phyloP scores from a whole-genome alignment of 2,113 vertebrate species.

The Oreocharis arfaki region DNA sequence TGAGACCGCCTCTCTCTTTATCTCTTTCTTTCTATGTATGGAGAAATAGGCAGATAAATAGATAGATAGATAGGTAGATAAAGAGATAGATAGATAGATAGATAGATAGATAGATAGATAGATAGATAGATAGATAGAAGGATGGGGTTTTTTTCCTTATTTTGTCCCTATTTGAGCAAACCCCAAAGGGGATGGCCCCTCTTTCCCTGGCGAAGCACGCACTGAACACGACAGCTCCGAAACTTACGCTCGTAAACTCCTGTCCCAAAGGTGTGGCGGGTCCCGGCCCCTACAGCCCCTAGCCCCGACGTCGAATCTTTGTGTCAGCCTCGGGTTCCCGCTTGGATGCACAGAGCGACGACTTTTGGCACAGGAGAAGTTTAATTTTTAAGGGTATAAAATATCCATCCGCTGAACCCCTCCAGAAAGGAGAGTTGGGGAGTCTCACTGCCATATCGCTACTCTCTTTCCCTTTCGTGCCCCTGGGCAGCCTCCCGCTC shows the following conservation, averaged over 20 bases:
- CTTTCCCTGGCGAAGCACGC: fast-evolving
- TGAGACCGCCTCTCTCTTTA: background rate
- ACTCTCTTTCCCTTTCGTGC: background rate
- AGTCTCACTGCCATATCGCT: too few species aligned
- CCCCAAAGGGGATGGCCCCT: background rate
- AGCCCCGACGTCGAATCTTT: background rate
- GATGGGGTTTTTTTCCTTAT: background rate
- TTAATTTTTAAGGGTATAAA: background rate
- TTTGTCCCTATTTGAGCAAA: background rate
- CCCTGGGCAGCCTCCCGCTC: background rate
- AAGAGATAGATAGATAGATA: background rate
- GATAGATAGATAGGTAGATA: background rate
- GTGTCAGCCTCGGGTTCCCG: background rate
- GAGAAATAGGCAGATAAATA: too few species aligned
- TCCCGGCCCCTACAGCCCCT: background rate
- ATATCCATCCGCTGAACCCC: background rate
- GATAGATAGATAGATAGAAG: background rate
- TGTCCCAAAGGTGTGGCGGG: background rate
- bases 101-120: background rate
- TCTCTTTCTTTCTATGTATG: background rate
- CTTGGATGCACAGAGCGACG: too few species aligned
- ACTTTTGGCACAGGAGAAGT: background rate
- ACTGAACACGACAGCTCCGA: background rate
- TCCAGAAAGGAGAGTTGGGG: background rate
- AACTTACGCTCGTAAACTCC: background rate